Evolutionary conservation across 2,888 invertebrate genomes (phyloP).

Genomic region (Bellardia bayeri): DNA sequence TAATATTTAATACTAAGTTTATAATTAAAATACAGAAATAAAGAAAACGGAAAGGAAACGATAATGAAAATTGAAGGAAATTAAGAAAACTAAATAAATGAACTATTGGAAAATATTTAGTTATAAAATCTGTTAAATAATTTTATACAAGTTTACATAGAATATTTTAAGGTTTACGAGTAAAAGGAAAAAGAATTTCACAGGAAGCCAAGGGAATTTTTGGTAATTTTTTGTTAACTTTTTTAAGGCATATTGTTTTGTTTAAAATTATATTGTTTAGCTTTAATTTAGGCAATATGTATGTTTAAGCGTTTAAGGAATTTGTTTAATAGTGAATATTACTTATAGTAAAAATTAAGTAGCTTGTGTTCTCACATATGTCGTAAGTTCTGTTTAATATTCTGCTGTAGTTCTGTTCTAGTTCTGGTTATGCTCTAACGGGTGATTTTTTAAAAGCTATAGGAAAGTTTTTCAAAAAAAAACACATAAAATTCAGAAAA

Average conservation of each 20-base stretch:
- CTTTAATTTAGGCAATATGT: neutral
- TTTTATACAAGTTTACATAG: conserved; percentile 25
- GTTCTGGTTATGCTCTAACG: too few relatives aligned
- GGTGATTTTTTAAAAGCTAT: too few relatives aligned
- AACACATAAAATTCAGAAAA: too few relatives aligned
- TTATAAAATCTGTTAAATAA: neutral
- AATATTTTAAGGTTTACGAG: neutral
- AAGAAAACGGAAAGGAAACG: conserved; percentile 11
- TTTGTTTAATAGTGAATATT: neutral
- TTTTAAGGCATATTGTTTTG: too few relatives aligned
- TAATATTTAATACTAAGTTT: conserved; percentile 60
- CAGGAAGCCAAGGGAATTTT: neutral
- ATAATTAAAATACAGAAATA: conserved; percentile 40
- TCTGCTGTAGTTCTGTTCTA: too few relatives aligned
- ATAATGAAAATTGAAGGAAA: conserved; percentile 30
- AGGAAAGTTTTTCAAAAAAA: too few relatives aligned
- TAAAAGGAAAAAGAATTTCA: neutral
- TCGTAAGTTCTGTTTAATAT: too few relatives aligned
- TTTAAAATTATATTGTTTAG: too few relatives aligned
- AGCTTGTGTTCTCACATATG: too few relatives aligned
- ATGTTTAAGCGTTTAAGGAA: neutral
- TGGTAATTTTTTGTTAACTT: too few relatives aligned
- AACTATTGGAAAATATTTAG: conserved; percentile 13
- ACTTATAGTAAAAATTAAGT: too few relatives aligned
- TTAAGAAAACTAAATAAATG: conserved; percentile 2